Evolutionary conservation across 2,797 vertebrate genomes (phyloP).

Genomic region (Holocentrus rufus): DNA sequence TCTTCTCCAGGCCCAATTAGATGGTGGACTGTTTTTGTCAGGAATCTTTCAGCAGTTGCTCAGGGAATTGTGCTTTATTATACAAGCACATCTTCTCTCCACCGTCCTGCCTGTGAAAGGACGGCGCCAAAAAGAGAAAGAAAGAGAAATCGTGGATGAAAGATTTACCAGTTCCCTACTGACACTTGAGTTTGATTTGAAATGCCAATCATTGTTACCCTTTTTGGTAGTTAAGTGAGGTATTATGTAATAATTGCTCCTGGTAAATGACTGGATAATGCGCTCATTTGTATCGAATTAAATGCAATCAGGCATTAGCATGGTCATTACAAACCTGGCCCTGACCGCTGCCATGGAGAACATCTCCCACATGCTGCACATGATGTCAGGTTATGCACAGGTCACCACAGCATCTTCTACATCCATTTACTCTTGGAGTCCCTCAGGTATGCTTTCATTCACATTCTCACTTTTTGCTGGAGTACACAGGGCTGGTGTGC

Average conservation of each 20-base stretch:
- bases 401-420: conserved; percentile 32
- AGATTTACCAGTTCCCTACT: conserved; percentile 11
- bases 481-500: neutral
- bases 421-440: conserved; percentile 18
- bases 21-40: conserved; percentile 63
- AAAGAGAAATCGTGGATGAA: neutral
- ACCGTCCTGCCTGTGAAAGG: conserved; percentile 1
- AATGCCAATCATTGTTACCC: conserved; percentile 47
- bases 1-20: conserved; percentile 74
- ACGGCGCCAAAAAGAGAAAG: neutral
- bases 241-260: conserved; percentile 63
- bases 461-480: conserved; percentile 11
- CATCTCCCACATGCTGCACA: conserved; percentile 62
- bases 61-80: conserved; percentile 58
- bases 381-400: conserved; percentile 53
- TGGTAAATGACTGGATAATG: conserved; percentile 68
- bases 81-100: conserved; percentile 24
- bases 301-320: conserved; percentile 64
- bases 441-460: conserved; percentile 45
- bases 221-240: conserved; percentile 51
- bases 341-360: conserved; percentile 55
- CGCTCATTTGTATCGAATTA: conserved; percentile 72
- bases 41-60: conserved; percentile 66
- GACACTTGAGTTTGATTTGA: conserved; percentile 44
- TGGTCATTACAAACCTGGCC: conserved; percentile 56